Conservation (phyloP, 2,888 invertebrate species). For the Sicus ferrugineus region DNA sequence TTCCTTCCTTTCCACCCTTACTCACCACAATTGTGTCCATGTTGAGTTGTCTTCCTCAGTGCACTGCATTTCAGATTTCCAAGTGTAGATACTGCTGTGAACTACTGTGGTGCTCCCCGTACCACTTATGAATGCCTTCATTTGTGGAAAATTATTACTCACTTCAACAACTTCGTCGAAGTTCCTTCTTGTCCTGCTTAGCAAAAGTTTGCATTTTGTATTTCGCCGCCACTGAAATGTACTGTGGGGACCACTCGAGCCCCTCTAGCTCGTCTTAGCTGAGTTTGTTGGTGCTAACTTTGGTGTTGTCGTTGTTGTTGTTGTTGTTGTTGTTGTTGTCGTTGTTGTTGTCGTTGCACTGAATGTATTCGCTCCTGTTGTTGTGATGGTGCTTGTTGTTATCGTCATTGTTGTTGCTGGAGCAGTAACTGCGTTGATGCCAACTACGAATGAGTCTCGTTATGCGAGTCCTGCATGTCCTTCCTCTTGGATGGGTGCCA, state of each 20-base stretch:
- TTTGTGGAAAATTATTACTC: too few relatives aligned
- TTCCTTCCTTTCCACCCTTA: too few relatives aligned
- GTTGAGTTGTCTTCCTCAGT: too few relatives aligned
- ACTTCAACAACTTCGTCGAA: too few relatives aligned
- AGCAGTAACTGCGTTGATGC: conserved; percentile 29
- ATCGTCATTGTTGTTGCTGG: neutral
- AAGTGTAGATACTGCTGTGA: too few relatives aligned
- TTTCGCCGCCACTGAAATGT: conserved; percentile 33
- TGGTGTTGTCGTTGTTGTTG: neutral
- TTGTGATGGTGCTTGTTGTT: neutral
- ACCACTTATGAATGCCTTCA: too few relatives aligned
- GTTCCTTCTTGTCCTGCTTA: conserved; percentile 1
- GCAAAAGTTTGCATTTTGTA: conserved; percentile 1
- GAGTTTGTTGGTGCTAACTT: neutral
- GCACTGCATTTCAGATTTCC: too few relatives aligned
- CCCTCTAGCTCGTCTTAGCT: neutral
- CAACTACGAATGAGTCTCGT: conserved; percentile 27
- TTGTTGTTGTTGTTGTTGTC: neutral
- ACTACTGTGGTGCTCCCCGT: too few relatives aligned
- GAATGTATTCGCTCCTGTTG: too few relatives aligned
- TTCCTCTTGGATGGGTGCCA: conserved; percentile 35
- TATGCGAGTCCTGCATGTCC: too few relatives aligned
- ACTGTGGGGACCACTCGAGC: conserved; percentile 1
- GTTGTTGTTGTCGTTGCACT: conserved; percentile 1
- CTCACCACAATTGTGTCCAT: too few relatives aligned